Evolutionary conservation across 2,888 invertebrate species (phyloP).

Genomic region (Brachycybe producta): DNA sequence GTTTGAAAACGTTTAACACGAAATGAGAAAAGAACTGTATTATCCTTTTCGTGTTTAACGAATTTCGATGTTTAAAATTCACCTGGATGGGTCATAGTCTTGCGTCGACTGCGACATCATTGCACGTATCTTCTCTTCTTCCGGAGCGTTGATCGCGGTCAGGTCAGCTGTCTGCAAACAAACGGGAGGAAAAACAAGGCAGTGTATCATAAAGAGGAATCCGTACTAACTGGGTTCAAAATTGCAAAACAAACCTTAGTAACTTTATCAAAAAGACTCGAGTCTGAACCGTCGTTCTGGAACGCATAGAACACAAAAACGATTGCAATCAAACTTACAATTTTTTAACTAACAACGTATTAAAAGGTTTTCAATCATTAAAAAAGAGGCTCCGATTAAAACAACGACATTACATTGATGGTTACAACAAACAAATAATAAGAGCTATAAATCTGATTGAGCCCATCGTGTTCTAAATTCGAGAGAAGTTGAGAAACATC

Average conservation of each 20-base stretch:
- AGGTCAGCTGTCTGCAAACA: slow-evolving; percentile 54
- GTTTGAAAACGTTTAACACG: slow-evolving; percentile 9
- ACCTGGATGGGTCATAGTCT: slow-evolving; percentile 96
- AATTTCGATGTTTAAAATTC: slow-evolving; percentile 41
- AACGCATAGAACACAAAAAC: no score
- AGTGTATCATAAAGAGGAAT: neutral
- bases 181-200: neutral
- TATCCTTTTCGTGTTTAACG: no score
- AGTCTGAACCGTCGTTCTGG: slow-evolving; percentile 14
- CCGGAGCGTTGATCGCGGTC: slow-evolving; percentile 77
- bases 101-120: slow-evolving; percentile 96
- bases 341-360: neutral
- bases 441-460: no score
- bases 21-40: no score
- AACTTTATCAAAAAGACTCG: slow-evolving; percentile 16
- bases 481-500: no score
- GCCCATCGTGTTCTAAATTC: no score
- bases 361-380: neutral
- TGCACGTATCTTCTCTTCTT: slow-evolving; percentile 93
- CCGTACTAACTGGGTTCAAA: no score
- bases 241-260: slow-evolving; percentile 11
- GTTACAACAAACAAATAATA: no score
- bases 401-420: no score
- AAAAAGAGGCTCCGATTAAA: no score
- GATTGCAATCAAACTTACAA: slow-evolving; percentile 10